phyloP scores from a whole-genome alignment of 2,888 invertebrate species.

The Tipula lateralis region DNA sequence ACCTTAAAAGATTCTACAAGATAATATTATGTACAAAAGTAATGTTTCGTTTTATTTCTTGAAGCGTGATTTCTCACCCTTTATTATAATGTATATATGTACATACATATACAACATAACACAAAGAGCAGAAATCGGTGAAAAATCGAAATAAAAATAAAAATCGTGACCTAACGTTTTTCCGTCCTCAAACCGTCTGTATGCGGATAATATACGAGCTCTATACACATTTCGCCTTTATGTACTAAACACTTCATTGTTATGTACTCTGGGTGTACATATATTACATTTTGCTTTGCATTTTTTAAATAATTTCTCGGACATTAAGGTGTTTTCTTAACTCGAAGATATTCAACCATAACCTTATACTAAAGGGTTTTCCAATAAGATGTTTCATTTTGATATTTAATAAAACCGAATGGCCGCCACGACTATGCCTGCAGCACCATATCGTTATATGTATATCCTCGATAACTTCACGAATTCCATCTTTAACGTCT shows the following conservation, averaged over 20 bases:
- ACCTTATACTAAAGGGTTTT: too few species aligned
- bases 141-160: not conserved
- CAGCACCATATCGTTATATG: too few species aligned
- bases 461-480: too few species aligned
- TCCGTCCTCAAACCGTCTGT: not conserved
- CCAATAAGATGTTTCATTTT: too few species aligned
- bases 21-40: not conserved
- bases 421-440: too few species aligned
- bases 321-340: not conserved
- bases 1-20: not conserved
- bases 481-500: too few species aligned
- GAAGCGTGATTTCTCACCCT: conserved; percentile 19
- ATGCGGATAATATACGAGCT: not conserved
- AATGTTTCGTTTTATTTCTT: not conserved
- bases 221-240: not conserved
- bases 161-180: conserved; percentile 7
- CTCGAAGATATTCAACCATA: not conserved
- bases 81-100: not conserved
- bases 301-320: not conserved
- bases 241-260: not conserved
- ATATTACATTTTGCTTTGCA: not conserved
- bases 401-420: too few species aligned
- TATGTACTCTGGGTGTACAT: not conserved
- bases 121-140: not conserved
- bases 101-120: not conserved